Conservation (phyloP, 2,797 vertebrate species). For the Morelia viridis region DNA sequence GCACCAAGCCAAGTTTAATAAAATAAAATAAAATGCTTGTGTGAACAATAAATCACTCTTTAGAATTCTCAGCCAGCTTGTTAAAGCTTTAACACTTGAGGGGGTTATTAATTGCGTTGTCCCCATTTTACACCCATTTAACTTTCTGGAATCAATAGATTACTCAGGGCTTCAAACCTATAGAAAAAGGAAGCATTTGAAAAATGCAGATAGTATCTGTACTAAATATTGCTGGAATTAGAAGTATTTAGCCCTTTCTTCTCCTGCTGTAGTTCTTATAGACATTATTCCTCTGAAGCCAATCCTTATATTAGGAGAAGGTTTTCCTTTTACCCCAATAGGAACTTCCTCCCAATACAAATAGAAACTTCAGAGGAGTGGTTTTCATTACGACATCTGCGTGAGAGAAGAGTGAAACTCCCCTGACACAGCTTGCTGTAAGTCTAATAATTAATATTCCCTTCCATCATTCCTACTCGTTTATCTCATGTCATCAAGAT, state of each 20-base stretch:
- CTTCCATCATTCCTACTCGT: background rate
- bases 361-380: background rate
- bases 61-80: conserved; percentile 53
- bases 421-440: background rate
- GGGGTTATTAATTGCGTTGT: conserved; percentile 46
- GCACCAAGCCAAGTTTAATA: conserved; percentile 61
- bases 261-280: background rate
- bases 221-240: background rate
- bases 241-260: background rate
- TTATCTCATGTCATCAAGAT: too few species aligned
- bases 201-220: background rate
- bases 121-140: conserved; percentile 38
- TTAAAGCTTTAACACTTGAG: conserved; percentile 51
- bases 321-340: background rate
- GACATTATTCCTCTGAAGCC: background rate
- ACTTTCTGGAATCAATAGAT: conserved; percentile 43
- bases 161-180: conserved; percentile 39
- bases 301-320: background rate
- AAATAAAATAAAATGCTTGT: conserved; percentile 57
- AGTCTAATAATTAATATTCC: background rate
- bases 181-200: conserved; percentile 41
- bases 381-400: background rate
- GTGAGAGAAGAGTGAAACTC: background rate
- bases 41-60: conserved; percentile 52
- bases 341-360: background rate